phyloP scores from a whole-genome alignment of 2,113 vertebrate genomes.

The Mormyrus lacerda region DNA sequence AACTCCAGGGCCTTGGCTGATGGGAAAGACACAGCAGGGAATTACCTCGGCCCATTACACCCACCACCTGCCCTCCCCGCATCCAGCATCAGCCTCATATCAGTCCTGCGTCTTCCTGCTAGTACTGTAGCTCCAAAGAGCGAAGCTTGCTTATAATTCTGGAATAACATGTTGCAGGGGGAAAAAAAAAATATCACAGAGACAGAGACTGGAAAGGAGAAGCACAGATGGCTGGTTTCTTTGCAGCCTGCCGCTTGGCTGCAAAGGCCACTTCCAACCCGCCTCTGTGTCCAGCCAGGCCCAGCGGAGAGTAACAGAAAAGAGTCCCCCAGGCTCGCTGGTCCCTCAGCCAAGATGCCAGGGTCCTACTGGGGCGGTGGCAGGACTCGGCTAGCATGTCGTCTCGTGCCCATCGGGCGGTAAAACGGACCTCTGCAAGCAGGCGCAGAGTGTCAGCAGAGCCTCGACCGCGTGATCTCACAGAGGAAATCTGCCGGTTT shows the following conservation, averaged over 20 bases:
- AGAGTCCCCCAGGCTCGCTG: neutral
- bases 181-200: neutral
- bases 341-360: constrained; percentile 7
- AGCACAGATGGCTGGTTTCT: constrained; percentile 37
- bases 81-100: neutral
- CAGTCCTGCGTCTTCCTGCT: neutral
- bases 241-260: neutral
- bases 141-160: neutral
- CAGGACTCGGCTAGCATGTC: neutral
- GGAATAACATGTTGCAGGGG: neutral
- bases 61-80: neutral
- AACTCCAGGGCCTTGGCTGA: neutral
- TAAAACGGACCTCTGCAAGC: neutral
- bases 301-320: constrained; percentile 12
- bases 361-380: neutral
- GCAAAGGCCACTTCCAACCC: constrained; percentile 29
- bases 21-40: neutral
- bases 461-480: neutral
- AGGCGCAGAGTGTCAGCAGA: neutral
- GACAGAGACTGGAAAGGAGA: neutral
- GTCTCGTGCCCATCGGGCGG: neutral
- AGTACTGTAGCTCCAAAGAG: neutral
- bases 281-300: constrained; percentile 17
- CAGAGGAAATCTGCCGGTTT: neutral
- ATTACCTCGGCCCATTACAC: neutral